Conservation (phyloP, 2,888 invertebrate genomes). For the Bombylius major region DNA sequence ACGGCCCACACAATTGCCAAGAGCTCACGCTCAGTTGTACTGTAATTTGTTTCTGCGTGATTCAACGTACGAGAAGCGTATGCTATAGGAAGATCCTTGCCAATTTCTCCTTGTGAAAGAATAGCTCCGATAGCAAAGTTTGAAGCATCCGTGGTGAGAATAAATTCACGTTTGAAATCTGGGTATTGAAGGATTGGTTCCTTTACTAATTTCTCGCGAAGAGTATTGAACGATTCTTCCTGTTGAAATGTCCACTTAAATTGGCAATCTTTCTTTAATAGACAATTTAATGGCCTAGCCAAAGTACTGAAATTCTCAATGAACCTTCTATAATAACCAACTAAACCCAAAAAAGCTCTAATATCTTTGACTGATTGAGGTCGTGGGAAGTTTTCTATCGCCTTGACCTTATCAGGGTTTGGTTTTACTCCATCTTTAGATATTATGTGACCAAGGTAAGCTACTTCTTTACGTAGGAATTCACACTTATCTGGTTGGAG, state of each 20-base stretch:
- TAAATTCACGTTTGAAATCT: neutral
- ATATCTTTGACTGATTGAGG: conserved; percentile 17
- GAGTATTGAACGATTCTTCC: neutral
- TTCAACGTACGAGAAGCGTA: neutral
- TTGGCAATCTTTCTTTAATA: neutral
- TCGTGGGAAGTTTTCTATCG: conserved; percentile 16
- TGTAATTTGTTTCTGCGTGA: conserved; percentile 16
- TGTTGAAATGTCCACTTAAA: neutral
- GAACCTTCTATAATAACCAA: conserved; percentile 29
- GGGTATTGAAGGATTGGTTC: conserved; percentile 1
- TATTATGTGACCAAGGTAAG: conserved; percentile 21
- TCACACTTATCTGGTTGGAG: conserved; percentile 17
- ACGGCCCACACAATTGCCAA: neutral
- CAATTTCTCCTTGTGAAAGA: neutral
- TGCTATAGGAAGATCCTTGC: neutral
- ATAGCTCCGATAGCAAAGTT: neutral
- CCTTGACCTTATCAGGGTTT: conserved; percentile 17
- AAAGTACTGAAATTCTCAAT: conserved; percentile 16
- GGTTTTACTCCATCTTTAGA: conserved; percentile 20
- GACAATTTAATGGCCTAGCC: neutral
- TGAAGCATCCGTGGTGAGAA: conserved; percentile 1
- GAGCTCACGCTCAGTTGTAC: conserved; percentile 16
- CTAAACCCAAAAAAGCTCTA: conserved; percentile 18
- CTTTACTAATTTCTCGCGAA: neutral
- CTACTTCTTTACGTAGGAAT: conserved; percentile 15